Percentiles rank a stretch among this genome's conserved stretches.
Conservation (phyloP, 2,888 invertebrate species). For the Limnephilus marmoratus region DNA sequence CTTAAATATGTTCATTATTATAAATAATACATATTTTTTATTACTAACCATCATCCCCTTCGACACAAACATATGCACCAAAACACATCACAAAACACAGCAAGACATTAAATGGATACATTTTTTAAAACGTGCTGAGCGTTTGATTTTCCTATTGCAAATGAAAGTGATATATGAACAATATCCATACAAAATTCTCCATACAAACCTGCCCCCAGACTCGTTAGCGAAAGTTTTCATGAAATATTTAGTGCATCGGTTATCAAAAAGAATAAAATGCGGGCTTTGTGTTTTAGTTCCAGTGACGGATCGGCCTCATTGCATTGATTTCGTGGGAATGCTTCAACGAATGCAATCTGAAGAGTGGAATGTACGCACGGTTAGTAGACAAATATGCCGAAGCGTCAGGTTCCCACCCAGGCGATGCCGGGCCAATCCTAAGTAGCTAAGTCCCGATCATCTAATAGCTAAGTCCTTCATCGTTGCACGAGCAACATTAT, state of each 20-base stretch:
- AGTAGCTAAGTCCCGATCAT: no score
- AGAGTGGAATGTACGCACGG: no score
- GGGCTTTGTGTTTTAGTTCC: constrained; percentile 25
- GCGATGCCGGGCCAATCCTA: no score
- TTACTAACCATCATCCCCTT: neutral
- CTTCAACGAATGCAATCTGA: no score
- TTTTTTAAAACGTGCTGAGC: constrained; percentile 13
- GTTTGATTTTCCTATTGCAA: constrained; percentile 22
- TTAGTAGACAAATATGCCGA: no score
- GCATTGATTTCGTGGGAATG: neutral
- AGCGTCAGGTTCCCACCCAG: no score
- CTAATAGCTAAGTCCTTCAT: no score
- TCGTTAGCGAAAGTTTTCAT: constrained; percentile 41
- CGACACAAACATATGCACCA: neutral
- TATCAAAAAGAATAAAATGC: constrained; percentile 41
- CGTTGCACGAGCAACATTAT: no score
- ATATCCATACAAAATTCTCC: neutral
- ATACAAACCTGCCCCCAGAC: neutral
- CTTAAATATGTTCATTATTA: neutral
- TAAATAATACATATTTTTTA: neutral
- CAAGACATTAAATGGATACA: neutral
- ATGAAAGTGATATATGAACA: neutral
- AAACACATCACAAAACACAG: neutral
- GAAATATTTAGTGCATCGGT: constrained; percentile 28
- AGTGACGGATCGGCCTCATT: neutral